A percentile compares a stretch with the other conserved stretches of the same genome.
Evolutionary conservation across 2,113 vertebrate species (phyloP).

Genomic region (Alouatta palliata): DNA sequence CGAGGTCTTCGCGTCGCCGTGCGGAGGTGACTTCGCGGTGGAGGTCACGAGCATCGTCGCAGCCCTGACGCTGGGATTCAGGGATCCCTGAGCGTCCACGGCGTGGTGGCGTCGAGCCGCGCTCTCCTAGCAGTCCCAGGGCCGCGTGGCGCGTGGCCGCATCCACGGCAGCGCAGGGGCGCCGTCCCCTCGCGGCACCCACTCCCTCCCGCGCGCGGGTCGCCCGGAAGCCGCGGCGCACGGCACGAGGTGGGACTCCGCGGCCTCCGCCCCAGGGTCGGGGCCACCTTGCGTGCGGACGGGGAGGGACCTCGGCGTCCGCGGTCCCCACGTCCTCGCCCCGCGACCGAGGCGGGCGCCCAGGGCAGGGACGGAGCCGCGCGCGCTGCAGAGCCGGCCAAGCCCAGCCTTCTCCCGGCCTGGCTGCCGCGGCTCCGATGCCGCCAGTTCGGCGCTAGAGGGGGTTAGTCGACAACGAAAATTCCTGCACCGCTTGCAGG

Average conservation of each 20-base stretch:
- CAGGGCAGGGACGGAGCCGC: not conserved
- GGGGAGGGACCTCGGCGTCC: no score
- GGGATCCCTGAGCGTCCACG: not conserved
- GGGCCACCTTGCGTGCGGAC: not conserved
- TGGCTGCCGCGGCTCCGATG: slow-evolving; percentile 62
- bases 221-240: not conserved
- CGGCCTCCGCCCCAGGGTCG: no score
- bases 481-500: not conserved
- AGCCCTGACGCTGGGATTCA: not conserved
- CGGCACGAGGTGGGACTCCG: not conserved
- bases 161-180: not conserved
- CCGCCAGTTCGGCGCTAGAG: slow-evolving; percentile 89
- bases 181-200: not conserved
- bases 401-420: not conserved
- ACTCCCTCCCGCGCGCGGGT: not conserved
- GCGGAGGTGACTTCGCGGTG: not conserved
- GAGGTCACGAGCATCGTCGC: slow-evolving; percentile 15
- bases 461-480: slow-evolving; percentile 89
- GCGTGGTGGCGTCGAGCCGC: not conserved
- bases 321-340: not conserved
- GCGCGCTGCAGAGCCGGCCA: not conserved
- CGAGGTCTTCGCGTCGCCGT: not conserved
- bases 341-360: fast-evolving
- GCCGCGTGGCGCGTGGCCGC: not conserved
- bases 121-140: not conserved